Base-by-base conservation (phyloP, 2,888 invertebrate species). In the Zonitis immaculata region DNA sequence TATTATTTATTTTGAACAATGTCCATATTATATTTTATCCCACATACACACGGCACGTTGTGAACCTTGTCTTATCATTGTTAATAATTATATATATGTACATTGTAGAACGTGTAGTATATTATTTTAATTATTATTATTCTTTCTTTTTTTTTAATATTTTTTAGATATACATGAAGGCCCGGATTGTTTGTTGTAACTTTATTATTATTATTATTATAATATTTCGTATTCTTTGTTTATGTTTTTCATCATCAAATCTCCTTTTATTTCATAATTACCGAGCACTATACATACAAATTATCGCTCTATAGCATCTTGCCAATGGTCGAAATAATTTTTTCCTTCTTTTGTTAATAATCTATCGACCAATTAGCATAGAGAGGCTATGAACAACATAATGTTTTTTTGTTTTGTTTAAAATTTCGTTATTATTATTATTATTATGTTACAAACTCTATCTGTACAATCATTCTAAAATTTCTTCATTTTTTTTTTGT, bases 41-140 rank as follows among this genome's bases (percentile, higher is more conserved):
- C 88, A 88, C 87, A 88, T 87, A 88, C 87, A 87, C 87, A 87
- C 88, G 88, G 88, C 88, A 88, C 88, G 86, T 87, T 86, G 88
- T 88, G 88, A 88, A 88, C 87, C 87, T 87, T 86, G 85, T 86
- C 87, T 87, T 86, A 85, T 85, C 85, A 83, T 83, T 82, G 82
- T 83, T 39, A 82, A 82, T 83, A 83, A 82, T 82, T 82, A 82
- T 82, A 82, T 50, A 52, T 71, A 71, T 84, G 82, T 85, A 84
- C 84, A 85, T 83, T 83, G 83, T 83, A 84, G 76, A 76, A 76
- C 75, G 76, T 82, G 82, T 82, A 82, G 62, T 39, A 20, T 39
- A 22, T 20, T 35, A 4, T 11, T 18, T 39, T 39, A 14, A 9
- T 35, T 35, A 16, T 39, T 20, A 16, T 39, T 11, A n/a, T 39